Conservation (phyloP, 2,113 vertebrate species). For the Equus quagga region DNA sequence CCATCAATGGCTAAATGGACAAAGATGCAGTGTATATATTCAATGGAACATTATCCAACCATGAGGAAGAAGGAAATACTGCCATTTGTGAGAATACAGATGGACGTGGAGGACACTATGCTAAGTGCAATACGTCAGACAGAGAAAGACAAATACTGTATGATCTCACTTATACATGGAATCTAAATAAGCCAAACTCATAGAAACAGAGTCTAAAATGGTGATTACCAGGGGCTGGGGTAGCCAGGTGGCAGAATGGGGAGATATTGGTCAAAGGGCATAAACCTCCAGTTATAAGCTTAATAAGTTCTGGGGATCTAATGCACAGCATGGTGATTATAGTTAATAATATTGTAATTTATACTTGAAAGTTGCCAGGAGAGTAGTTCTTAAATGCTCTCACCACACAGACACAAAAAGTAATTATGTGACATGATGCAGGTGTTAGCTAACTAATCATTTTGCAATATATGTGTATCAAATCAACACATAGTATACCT, state of each 20-base stretch:
- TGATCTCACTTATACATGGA: neutral
- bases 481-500: neutral
- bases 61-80: neutral
- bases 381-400: neutral
- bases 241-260: too few species aligned
- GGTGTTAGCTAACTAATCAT: neutral
- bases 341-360: neutral
- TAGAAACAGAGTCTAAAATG: neutral
- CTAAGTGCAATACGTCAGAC: neutral
- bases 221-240: neutral
- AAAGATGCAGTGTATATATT: neutral
- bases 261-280: neutral
- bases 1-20: too few species aligned
- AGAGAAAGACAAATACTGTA: neutral
- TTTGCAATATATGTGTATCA: neutral
- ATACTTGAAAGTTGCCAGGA: neutral
- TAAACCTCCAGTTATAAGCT: neutral
- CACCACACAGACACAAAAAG: neutral
- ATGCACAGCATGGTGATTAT: neutral
- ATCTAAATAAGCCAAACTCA: neutral
- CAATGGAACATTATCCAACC: neutral
- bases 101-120: neutral
- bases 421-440: neutral
- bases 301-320: neutral
- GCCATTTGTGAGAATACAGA: neutral